Percentiles rank a stretch among this genome's conserved stretches.
These are phyloP conservation scores for Lagopus muta DNA, from an alignment of 2,113 vertebrate species.

Conservation along the genomic window DNA sequence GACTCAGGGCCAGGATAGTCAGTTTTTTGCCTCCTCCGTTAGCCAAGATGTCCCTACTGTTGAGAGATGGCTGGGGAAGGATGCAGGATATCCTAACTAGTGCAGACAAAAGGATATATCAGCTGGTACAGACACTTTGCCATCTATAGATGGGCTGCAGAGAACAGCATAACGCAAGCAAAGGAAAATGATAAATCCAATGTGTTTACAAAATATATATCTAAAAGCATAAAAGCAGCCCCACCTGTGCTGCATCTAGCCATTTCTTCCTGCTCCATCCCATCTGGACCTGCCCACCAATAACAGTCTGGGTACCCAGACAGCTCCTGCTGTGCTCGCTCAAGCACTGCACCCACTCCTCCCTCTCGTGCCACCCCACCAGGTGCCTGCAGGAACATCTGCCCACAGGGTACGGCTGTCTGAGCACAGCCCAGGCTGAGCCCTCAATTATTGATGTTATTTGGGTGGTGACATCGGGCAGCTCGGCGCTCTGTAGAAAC, in stretches of 20 bases:
- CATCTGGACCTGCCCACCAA: not conserved
- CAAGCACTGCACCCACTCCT: not conserved
- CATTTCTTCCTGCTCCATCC: not conserved
- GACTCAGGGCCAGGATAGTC: not conserved
- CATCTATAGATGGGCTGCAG: not conserved
- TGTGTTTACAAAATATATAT: not conserved
- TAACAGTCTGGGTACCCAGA: not conserved
- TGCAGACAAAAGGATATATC: not conserved
- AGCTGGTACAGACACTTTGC: fast-evolving
- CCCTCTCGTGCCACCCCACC: fast-evolving
- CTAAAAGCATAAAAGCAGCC: not conserved
- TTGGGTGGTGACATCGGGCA: not conserved
- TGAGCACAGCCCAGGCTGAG: not conserved
- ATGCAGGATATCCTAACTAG: not conserved
- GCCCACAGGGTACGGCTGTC: not conserved
- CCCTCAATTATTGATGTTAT: slow-evolving; percentile 52
- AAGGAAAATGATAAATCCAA: not conserved
- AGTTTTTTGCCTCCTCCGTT: not conserved
- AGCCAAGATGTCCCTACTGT: not conserved
- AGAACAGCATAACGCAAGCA: fast-evolving
- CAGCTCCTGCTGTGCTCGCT: not conserved
- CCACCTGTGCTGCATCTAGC: not conserved
- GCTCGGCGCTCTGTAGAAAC: not conserved
- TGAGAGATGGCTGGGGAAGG: not conserved
- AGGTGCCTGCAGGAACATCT: not conserved